A percentile compares a stretch with the other conserved stretches of the same genome.
These are phyloP conservation scores for Sceloporus tristichus DNA, from an alignment of 2,113 vertebrate genomes.

Conservation along the genomic window DNA sequence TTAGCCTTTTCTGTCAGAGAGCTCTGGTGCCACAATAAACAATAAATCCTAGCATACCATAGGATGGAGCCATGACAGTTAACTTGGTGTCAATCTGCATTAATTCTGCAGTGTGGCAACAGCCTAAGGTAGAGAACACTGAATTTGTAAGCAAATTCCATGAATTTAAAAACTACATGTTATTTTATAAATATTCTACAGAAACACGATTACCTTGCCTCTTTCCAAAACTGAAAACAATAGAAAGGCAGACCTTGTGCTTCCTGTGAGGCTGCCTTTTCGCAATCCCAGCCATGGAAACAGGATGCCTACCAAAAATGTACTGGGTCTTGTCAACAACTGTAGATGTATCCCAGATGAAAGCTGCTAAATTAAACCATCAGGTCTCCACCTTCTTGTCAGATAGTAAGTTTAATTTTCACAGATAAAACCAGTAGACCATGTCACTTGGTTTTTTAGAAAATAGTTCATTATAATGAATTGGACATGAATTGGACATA, in stretches of 20 bases:
- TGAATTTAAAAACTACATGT: background rate
- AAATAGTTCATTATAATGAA: constrained; percentile 7
- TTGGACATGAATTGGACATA: constrained; percentile 37
- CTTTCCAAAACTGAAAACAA: background rate
- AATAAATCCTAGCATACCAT: no score
- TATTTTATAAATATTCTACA: background rate
- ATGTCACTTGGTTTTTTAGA: constrained; percentile 40
- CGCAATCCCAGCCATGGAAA: constrained; percentile 12
- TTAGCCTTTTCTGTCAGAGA: no score
- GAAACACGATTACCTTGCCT: background rate
- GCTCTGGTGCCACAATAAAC: no score
- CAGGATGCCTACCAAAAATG: constrained; percentile 9
- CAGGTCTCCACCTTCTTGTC: constrained; percentile 15
- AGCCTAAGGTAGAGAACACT: background rate
- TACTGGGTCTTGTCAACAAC: background rate
- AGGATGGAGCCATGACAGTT: no score
- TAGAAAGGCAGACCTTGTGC: fast-evolving
- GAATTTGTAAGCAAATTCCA: background rate
- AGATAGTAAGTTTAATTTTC: constrained; percentile 47
- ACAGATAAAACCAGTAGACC: constrained; percentile 26
- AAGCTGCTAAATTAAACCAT: constrained; percentile 13
- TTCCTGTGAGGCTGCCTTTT: fast-evolving
- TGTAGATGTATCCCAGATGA: constrained; percentile 22
- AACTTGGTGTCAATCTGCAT: no score
- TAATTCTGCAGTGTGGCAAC: no score